Base-by-base conservation (phyloP, 2,113 vertebrate genomes). In the Semicossyphus pulcher region DNA sequence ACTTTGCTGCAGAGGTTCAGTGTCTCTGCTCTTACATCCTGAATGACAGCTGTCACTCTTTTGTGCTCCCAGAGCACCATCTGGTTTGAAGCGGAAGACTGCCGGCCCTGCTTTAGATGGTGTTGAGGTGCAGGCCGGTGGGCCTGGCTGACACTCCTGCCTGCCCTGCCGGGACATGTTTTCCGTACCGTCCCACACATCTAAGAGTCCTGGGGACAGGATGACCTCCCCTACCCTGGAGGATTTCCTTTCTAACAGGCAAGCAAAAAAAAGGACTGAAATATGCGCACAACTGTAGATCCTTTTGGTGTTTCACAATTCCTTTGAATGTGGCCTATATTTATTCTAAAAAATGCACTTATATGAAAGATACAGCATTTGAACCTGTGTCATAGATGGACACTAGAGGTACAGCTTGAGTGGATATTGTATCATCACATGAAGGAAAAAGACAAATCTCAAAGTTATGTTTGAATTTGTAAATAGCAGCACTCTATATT, bases 1-100 rank as follows among this genome's bases (percentile, higher is more conserved):
- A 49, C 21, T 20, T 42, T 36, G 25, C 51, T 44, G 21, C 45
- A 34, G 47, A 64, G 51, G 41, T 45, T 75, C 31, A 26, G 20
- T 1, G 42, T 47, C 52, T 69, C n/a, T 10, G 37, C 58, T 54
- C 51, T 54, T 18, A 2, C 7, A 8, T 53, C 51, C 32, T 20
- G 78, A 90, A 59, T 85, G 88, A 88, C 80, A 90, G 84, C 80
- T 83, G 82, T 86, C 84, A 84, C 60, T 81, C 60, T 73, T 75
- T 81, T 77, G 56, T 81, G 72, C 34, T 77, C 45, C 21, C 39
- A 20, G 72, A 21, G 26, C 64, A 80, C 74, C 89, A 91, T 83
- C 89, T 88, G 85, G 74, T 86, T 86, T 42, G 64, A n/a, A 75
- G 58, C 65, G 51, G 62, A 59, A 37, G 44, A 79, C 61, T 78